A percentile compares a stretch with the other conserved stretches of the same genome.
These are phyloP conservation scores for Petrophora chlorosata DNA, from an alignment of 2,888 invertebrate species.

Conservation along the genomic window DNA sequence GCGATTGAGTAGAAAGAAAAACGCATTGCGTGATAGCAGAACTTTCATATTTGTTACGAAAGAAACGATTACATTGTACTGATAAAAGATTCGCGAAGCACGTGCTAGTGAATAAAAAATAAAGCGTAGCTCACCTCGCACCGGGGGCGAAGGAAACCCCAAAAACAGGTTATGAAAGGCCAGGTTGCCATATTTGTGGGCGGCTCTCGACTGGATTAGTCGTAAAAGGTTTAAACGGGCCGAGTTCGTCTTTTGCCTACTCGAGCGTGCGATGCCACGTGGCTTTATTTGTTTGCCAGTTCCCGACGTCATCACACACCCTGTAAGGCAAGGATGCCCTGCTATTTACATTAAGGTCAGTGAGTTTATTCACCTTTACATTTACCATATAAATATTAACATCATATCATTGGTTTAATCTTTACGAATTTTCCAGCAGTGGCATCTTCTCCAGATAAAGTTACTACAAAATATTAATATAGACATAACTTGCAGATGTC, in stretches of 20 bases:
- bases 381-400: constrained; percentile 40
- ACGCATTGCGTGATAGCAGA: constrained; percentile 10
- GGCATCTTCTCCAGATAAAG: constrained; percentile 1
- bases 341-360: constrained; percentile 64
- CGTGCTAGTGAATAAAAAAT: constrained; percentile 57
- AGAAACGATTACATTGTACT: constrained; percentile 1
- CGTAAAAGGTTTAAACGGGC: constrained; percentile 81
- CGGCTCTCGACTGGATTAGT: constrained; percentile 78
- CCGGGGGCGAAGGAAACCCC: constrained; percentile 78
- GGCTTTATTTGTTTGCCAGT: constrained; percentile 68
- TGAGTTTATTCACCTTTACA: constrained; percentile 60
- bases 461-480: constrained; percentile 11
- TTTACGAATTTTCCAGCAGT: constrained; percentile 7
- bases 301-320: constrained; percentile 67
- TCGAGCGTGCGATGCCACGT: constrained; percentile 62
- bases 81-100: constrained; percentile 33
- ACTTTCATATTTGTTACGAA: constrained; percentile 7
- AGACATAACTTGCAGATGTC: constrained; percentile 22
- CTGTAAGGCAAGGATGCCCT: constrained; percentile 68
- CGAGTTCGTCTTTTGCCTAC: constrained; percentile 71
- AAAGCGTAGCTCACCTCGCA: constrained; percentile 54
- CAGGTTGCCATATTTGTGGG: constrained; percentile 79
- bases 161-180: constrained; percentile 82
- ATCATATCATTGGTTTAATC: constrained; percentile 27
- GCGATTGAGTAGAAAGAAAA: neutral